Evolutionary conservation across 2,888 invertebrate genomes (phyloP), one percentile per base, ranked within the genome.

Genomic region (Machimus rusticus): DNA sequence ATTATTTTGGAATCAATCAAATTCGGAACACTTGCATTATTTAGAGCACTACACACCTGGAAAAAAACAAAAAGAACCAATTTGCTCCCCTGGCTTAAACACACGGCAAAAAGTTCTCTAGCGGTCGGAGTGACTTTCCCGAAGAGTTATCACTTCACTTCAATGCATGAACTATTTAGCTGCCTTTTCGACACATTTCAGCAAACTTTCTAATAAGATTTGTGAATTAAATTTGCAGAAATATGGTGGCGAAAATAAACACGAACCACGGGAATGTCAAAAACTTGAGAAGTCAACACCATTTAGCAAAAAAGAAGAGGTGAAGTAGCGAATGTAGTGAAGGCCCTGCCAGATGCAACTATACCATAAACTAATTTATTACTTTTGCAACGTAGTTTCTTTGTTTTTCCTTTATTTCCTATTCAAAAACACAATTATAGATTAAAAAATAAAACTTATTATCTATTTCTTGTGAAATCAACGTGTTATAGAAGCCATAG

Each of bases 191-290:
- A 74, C 84, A 57, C 88, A 88, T 88, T 88, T 88, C 87, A 74
- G 34, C 84, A 78, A 46, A 86, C 14, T 79, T 77, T 77, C 57
- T 16, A 74, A 43, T n/a, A 39, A 76, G 57, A 43, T 84, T 88
- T 88, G n/a, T 66, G 87, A 34, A 31, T 57, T 39, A 88, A 87
- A 87, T 85, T 84, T 86, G 31, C 39, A 34, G 34, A 88, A 88
- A 88, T 87, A 84, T 74, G 84, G 84, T 66, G 19, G 78, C 87
- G 87, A 74, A 88, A 88, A 86, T 84, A 66, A 87, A 88, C 87
- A 88, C 87, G 74, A 66, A 85, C 87, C 85, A 82, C 77, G 88
- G 79, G 79, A 88, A 87, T 87, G 87, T 87, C 87, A 88, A 88
- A 46, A 66, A 88, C 79, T 78, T 88, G 51, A 19, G 51, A 87